Base-by-base conservation (phyloP, 2,797 vertebrate genomes). In the Clarias platycephalus region DNA sequence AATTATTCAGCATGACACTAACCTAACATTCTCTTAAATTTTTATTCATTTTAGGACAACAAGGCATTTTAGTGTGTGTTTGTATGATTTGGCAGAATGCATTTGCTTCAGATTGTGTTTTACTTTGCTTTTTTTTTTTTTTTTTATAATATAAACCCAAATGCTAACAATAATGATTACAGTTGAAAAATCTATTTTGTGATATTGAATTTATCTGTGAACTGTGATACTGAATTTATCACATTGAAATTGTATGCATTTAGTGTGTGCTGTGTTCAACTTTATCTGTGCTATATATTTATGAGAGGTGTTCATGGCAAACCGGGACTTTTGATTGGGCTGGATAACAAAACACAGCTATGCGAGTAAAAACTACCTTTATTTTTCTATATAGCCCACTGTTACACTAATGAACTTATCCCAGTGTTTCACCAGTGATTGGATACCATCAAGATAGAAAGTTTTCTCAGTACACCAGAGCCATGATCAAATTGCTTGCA, bases 211-310 rank as follows among this genome's bases (percentile, higher is more conserved):
- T 34, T 20, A 58, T 34, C 18, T 40, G 40, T 40, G 40, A 40
- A 91, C 5, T 15, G 10, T 37, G 3, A 76, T 31, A 57, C 13
- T 34, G 28, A 76, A 58, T 34, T 34, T 20, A 58, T 34, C 18
- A 13, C 9, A 8, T 28, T 55, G 15, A 20, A n/a, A 75, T 12
- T 8, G 26, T 76, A 53, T 55, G n/a, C 49, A 18, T n/a, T 53
- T 28, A 78, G 64, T 80, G 76, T 82, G 53, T 83, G 81, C 40
- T 70, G 74, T 72, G 62, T 80, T 85, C 91, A 89, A 83, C 34
- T 24, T 86, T 89, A 84, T 87, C 85, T 83, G 83, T n/a, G 77
- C 49, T 85, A 80, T 84, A 83, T 62, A 74, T 68, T 80, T 86
- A 70, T 49, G 10, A 49, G 2, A 12, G 12, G 44, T 49, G 44